phyloP scores from a whole-genome alignment of 2,888 invertebrate species.

The Tachina grossa region DNA sequence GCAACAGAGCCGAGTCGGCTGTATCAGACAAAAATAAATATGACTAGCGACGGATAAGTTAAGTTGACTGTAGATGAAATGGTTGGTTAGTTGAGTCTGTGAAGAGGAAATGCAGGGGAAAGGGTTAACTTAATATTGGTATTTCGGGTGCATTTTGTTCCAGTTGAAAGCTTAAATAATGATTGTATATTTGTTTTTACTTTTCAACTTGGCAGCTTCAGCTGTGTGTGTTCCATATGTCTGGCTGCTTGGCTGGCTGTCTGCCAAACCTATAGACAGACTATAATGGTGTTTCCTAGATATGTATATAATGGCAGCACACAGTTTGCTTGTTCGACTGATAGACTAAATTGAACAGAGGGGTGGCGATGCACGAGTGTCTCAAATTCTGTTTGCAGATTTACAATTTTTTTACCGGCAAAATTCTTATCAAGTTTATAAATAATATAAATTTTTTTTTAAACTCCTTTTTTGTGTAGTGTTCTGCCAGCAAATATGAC shows the following conservation, averaged over 20 bases:
- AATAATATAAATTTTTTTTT: slow-evolving; percentile 12
- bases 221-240: slow-evolving; percentile 47
- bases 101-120: background rate
- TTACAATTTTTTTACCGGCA: slow-evolving; percentile 53
- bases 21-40: slow-evolving; percentile 64
- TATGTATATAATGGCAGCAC: slow-evolving; percentile 23
- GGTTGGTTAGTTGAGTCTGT: slow-evolving; percentile 32
- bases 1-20: slow-evolving; percentile 1
- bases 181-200: slow-evolving; percentile 59
- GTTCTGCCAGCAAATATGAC: background rate
- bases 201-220: slow-evolving; percentile 36
- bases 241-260: slow-evolving; percentile 61
- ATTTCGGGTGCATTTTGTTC: slow-evolving; percentile 60
- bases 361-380: background rate
- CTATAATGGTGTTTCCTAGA: slow-evolving; percentile 33
- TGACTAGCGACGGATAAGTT: slow-evolving; percentile 51
- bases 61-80: slow-evolving; percentile 57
- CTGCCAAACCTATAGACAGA: slow-evolving; percentile 62
- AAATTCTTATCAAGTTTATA: slow-evolving; percentile 47
- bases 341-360: slow-evolving; percentile 16
- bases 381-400: slow-evolving; percentile 20
- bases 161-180: slow-evolving; percentile 64
- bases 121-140: slow-evolving; percentile 26
- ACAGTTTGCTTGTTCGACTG: slow-evolving; percentile 59
- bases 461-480: background rate